Evolutionary conservation across 2,888 invertebrate species (phyloP).

Genomic region (Atethmia centrago): DNA sequence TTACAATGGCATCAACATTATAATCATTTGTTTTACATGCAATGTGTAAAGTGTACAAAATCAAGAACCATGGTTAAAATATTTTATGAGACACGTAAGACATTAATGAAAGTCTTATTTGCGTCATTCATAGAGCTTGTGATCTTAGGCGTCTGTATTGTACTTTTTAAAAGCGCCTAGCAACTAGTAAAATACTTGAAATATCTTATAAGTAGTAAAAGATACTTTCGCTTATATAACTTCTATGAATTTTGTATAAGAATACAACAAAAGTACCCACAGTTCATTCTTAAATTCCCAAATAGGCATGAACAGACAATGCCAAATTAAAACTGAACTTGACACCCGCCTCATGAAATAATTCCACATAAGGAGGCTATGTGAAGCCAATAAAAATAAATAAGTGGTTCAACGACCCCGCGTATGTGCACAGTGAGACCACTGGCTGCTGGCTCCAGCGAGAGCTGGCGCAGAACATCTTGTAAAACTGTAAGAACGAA

Average conservation of each 20-base stretch:
- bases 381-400: conserved; percentile 31
- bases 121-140: background rate
- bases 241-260: background rate
- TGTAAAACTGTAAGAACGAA: conserved; percentile 21
- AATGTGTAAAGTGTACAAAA: background rate
- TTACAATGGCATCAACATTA: background rate
- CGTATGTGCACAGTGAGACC: background rate
- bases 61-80: background rate
- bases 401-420: conserved; percentile 40
- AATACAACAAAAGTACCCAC: background rate
- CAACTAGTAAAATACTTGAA: background rate
- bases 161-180: background rate
- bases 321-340: conserved; percentile 38
- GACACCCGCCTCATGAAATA: conserved; percentile 27
- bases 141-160: background rate
- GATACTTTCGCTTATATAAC: background rate
- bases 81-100: background rate
- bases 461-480: background rate
- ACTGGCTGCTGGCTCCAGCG: background rate
- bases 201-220: background rate
- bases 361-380: conserved; percentile 26
- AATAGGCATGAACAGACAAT: conserved; percentile 40
- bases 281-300: background rate
- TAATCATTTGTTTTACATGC: background rate
- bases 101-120: background rate